phyloP scores from a whole-genome alignment of 2,797 vertebrate species.

The Melanotaenia trifasciata region DNA sequence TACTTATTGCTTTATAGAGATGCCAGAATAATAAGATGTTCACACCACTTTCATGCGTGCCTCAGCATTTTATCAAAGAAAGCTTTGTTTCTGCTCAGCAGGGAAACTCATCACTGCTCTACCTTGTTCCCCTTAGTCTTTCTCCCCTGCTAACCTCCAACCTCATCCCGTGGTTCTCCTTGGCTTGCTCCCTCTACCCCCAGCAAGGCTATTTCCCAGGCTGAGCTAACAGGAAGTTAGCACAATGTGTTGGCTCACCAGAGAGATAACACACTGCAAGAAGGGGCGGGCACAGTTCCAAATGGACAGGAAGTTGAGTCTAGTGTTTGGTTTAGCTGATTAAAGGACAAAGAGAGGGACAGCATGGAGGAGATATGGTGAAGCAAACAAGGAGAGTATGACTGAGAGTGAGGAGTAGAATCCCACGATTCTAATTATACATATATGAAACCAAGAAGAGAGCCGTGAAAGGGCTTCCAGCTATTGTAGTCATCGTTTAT shows the following conservation, averaged over 20 bases:
- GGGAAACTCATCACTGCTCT: slow-evolving; percentile 46
- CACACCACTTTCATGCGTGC: neutral
- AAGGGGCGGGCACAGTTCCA: slow-evolving; percentile 74
- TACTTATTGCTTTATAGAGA: slow-evolving; percentile 13
- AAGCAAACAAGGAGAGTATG: slow-evolving; percentile 30
- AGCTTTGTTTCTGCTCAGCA: slow-evolving; percentile 43
- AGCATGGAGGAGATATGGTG: slow-evolving; percentile 8
- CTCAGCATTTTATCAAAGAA: slow-evolving; percentile 9
- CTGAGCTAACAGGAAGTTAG: slow-evolving; percentile 74
- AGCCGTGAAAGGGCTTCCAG: slow-evolving; percentile 72
- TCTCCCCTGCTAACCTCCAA: slow-evolving; percentile 24
- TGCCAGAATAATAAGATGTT: slow-evolving; percentile 7
- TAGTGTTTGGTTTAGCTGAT: slow-evolving; percentile 77
- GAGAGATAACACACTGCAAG: slow-evolving; percentile 79
- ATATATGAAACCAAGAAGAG: slow-evolving; percentile 62
- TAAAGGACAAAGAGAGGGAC: slow-evolving; percentile 40
- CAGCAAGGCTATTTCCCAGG: slow-evolving; percentile 61
- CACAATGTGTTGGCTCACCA: slow-evolving; percentile 78
- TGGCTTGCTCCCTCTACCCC: slow-evolving; percentile 34
- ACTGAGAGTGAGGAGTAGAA: slow-evolving; percentile 37
- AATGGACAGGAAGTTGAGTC: slow-evolving; percentile 79
- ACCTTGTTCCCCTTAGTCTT: slow-evolving; percentile 54
- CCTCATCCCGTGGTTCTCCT: slow-evolving; percentile 33
- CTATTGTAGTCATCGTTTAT: slow-evolving; percentile 75
- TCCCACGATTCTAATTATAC: slow-evolving; percentile 20